Conservation (phyloP, 2,797 vertebrate species). For the Carapus acus region DNA sequence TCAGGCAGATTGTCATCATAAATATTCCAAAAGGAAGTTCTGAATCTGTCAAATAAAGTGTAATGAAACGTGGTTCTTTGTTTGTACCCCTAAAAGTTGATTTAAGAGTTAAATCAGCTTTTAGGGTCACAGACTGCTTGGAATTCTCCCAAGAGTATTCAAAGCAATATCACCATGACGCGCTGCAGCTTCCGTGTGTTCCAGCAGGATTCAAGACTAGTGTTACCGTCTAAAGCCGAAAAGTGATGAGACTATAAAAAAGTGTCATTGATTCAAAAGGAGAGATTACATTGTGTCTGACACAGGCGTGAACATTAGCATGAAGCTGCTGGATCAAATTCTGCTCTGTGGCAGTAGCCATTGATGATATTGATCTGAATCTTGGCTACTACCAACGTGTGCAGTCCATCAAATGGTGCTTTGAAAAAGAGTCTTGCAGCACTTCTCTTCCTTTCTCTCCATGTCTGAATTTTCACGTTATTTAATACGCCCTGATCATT, state of each 20-base stretch:
- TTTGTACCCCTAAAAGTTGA: slow-evolving; percentile 15
- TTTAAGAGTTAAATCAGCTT: slow-evolving; percentile 29
- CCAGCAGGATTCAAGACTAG: slow-evolving; percentile 36
- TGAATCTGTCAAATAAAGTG: slow-evolving; percentile 29
- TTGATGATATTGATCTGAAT: slow-evolving; percentile 72
- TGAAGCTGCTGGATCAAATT: slow-evolving; percentile 70
- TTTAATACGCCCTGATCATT: slow-evolving; percentile 2
- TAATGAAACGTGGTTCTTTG: neutral
- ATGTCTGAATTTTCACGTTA: slow-evolving; percentile 31
- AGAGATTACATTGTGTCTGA: slow-evolving; percentile 70
- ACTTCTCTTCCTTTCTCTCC: slow-evolving; percentile 31
- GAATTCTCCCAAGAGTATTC: slow-evolving; percentile 11
- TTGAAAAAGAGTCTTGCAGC: slow-evolving; percentile 39
- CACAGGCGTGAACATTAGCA: slow-evolving; percentile 63
- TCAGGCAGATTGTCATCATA: slow-evolving; percentile 48
- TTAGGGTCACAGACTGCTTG: slow-evolving; percentile 4
- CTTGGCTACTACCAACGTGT: slow-evolving; percentile 46
- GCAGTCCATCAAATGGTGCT: slow-evolving; percentile 43
- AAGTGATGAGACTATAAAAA: slow-evolving; percentile 51
- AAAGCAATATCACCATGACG: slow-evolving; percentile 3
- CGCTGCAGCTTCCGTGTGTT: slow-evolving; percentile 11
- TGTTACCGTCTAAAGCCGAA: slow-evolving; percentile 33
- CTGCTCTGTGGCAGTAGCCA: slow-evolving; percentile 63
- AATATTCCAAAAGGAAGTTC: slow-evolving; percentile 29
- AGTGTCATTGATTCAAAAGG: slow-evolving; percentile 63